Conservation (phyloP, 35 echinoderm and acorn worm species). For the Anneissia japonica region DNA sequence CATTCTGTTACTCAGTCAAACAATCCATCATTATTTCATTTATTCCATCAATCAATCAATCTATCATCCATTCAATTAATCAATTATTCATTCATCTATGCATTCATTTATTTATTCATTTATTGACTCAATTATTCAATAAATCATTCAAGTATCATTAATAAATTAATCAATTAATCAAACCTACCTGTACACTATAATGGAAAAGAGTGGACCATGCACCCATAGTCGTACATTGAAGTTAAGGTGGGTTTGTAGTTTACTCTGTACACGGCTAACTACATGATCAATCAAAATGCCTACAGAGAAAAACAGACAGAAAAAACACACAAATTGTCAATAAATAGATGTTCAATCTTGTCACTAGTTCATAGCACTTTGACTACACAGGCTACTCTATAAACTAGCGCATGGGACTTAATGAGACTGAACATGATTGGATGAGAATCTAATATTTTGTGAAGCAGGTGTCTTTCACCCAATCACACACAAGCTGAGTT, state of each 20-base stretch:
- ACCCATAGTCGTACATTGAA: neutral
- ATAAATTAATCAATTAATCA: neutral
- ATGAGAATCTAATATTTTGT: too few relatives aligned
- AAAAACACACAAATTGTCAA: neutral
- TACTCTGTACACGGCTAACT: neutral
- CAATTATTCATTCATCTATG: neutral
- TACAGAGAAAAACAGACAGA: neutral
- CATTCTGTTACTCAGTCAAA: too few relatives aligned
- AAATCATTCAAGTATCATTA: neutral
- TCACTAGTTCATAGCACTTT: neutral
- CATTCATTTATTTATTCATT: neutral
- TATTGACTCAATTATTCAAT: neutral
- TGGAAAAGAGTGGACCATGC: neutral
- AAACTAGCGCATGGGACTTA: too few relatives aligned
- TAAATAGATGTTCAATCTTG: neutral
- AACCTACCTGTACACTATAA: conserved; percentile 1
- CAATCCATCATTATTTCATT: neutral
- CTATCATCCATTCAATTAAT: neutral
- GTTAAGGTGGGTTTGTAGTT: neutral
- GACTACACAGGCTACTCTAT: too few relatives aligned
- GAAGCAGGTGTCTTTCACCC: too few relatives aligned
- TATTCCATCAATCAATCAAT: neutral
- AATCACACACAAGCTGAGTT: too few relatives aligned
- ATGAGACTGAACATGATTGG: too few relatives aligned
- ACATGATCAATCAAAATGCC: conserved; percentile 7